Evolutionary conservation across 2,113 vertebrate species (phyloP), one percentile per base, ranked within the genome.

Genomic region (Lasiurus borealis): DNA sequence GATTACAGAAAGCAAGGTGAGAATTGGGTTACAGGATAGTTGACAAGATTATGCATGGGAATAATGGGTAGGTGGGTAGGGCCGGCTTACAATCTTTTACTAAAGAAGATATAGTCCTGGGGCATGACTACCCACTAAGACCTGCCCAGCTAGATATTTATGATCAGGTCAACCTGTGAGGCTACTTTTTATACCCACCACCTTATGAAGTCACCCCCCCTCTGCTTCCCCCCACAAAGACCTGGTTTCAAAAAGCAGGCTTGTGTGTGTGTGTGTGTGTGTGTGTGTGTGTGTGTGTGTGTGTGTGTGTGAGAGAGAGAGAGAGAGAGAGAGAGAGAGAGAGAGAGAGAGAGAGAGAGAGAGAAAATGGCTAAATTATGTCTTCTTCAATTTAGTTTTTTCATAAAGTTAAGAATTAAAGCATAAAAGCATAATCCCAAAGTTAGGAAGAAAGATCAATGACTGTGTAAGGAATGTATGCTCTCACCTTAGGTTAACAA

Each of bases 361-460:
- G 52, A 8, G 92, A 76, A 93, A 76, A 89, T 68, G 21, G 31
- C 31, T 91, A 78, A 87, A 68, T 48, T 77, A 2, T n/a, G 29
- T 81, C 34, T 85, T 48, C 9, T 77, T 71, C 27, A n/a, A 34
- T 52, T n/a, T 52, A 8, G 6, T 27, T 91, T 97, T 83, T 80
- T 62, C 15, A 80, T 21, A 78, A 75, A 85, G 64, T 62, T 76
- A 90, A 94, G 31, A 36, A 62, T 85, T 90, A 91, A 19, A 75
- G 15, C 1, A 83, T 27, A 4, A 91, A 19, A 75, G 15, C 1
- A 83, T 27, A 4, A 5, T 34, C 29, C 25, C 9, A 54, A 64
- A 90, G 46, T 52, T 75, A 94, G 29, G 48, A 75, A 10, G 11
- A 50, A 85, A 88, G n/a, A 80, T 59, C 66, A 77, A 92, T 44